phyloP scores from a whole-genome alignment of 2,888 invertebrate species.

The Caenorhabditis virilis region DNA sequence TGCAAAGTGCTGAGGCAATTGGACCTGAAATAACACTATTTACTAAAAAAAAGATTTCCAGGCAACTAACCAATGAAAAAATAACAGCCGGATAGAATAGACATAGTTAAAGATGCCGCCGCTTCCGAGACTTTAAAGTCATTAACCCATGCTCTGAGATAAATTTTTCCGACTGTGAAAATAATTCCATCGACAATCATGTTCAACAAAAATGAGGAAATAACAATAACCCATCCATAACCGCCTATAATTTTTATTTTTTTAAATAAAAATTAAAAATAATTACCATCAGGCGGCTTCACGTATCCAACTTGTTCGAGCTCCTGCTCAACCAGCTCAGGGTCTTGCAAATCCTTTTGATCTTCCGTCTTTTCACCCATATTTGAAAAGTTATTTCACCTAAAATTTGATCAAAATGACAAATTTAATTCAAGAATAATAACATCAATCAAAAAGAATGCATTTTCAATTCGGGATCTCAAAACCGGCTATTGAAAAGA shows the following conservation, averaged over 20 bases:
- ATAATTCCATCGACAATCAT: slow-evolving; percentile 88
- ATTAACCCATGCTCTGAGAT: slow-evolving; percentile 70
- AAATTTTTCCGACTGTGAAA: slow-evolving; percentile 70
- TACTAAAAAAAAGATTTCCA: not conserved
- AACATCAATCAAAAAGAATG: too few species aligned
- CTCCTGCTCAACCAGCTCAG: slow-evolving; percentile 52
- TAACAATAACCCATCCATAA: slow-evolving; percentile 91
- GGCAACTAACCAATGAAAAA: slow-evolving; percentile 81
- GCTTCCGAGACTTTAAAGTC: slow-evolving; percentile 85
- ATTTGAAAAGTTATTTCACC: too few species aligned
- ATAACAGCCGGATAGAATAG: slow-evolving; percentile 91
- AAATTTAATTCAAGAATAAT: too few species aligned
- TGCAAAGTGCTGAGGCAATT: slow-evolving; percentile 89
- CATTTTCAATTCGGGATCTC: not conserved
- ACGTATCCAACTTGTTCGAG: slow-evolving; percentile 60
- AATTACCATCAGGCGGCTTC: slow-evolving; percentile 62
- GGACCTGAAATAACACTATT: slow-evolving; percentile 77
- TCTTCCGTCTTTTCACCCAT: too few species aligned
- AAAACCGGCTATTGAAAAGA: too few species aligned
- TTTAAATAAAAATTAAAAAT: not conserved
- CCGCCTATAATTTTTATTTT: slow-evolving; percentile 72
- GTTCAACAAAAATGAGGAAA: slow-evolving; percentile 95
- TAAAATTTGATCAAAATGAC: too few species aligned
- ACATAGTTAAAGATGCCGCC: slow-evolving; percentile 87
- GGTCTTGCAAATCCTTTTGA: slow-evolving; percentile 17